Conservation (phyloP, 2,797 vertebrate species). For the Taenioides sp. region DNA sequence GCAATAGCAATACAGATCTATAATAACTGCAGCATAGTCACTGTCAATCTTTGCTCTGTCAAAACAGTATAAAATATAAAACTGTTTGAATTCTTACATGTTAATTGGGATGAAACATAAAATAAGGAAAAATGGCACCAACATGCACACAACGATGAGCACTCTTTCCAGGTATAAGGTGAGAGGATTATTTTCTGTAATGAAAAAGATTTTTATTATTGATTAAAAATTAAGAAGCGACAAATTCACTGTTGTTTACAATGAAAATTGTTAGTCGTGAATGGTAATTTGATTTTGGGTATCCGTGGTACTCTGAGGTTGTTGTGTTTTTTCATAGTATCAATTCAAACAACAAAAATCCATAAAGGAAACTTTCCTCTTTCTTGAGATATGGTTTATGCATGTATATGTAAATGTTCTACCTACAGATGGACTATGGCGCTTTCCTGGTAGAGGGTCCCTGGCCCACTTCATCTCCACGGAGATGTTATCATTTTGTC, state of each 20-base stretch:
- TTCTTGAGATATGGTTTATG: not conserved
- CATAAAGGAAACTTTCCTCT: not conserved
- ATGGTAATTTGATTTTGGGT: too few species aligned
- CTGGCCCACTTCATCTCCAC: not conserved
- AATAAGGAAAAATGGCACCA: slow-evolving; percentile 26
- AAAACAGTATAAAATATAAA: not conserved
- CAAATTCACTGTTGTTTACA: not conserved
- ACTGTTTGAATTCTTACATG: slow-evolving; percentile 44
- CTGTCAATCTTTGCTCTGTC: accelerated
- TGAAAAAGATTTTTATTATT: not conserved
- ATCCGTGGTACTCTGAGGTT: too few species aligned
- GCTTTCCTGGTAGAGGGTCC: too few species aligned
- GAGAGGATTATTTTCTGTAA: slow-evolving; percentile 1
- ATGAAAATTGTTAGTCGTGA: not conserved
- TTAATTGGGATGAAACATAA: slow-evolving; percentile 36
- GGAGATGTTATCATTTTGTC: not conserved
- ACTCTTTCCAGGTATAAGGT: slow-evolving; percentile 4
- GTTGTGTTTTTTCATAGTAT: too few species aligned
- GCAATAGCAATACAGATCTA: not conserved
- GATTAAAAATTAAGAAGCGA: not conserved
- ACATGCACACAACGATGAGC: slow-evolving; percentile 31
- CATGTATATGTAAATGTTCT: not conserved
- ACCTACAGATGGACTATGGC: too few species aligned
- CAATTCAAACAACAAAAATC: not conserved
- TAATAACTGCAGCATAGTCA: not conserved